Conservation (phyloP, 2,113 vertebrate genomes). For the Ploceus nigricollis region DNA sequence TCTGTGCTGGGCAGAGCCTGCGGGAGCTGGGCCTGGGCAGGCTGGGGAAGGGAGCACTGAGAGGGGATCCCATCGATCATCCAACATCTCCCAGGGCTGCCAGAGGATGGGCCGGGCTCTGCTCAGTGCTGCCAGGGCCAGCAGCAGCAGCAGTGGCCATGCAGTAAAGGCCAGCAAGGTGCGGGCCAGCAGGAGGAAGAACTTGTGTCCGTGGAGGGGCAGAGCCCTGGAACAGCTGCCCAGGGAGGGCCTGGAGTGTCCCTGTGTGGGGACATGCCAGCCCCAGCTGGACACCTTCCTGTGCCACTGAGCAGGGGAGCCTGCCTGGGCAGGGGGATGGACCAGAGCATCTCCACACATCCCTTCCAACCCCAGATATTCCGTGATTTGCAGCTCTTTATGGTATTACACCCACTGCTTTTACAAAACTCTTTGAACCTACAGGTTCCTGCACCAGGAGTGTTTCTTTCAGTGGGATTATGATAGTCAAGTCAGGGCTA, state of each 20-base stretch:
- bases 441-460: neutral
- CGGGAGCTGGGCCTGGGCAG: neutral
- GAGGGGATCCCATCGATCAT: neutral
- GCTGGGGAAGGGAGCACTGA: neutral
- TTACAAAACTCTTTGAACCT: neutral
- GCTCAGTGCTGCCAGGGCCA: neutral
- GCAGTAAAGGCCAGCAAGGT: accelerated
- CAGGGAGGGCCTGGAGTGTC: neutral
- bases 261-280: neutral
- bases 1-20: accelerated
- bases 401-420: neutral
- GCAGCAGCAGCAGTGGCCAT: neutral
- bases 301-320: neutral
- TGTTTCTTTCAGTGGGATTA: neutral
- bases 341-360: neutral
- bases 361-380: accelerated
- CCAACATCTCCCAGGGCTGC: neutral
- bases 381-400: neutral
- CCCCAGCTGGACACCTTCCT: neutral
- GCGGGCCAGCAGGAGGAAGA: neutral
- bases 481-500: neutral
- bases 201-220: neutral
- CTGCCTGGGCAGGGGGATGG: neutral
- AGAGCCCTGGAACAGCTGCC: neutral
- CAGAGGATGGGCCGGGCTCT: neutral